Base-by-base conservation (phyloP, 2,888 invertebrate species). In the Pterobdella sp. region DNA sequence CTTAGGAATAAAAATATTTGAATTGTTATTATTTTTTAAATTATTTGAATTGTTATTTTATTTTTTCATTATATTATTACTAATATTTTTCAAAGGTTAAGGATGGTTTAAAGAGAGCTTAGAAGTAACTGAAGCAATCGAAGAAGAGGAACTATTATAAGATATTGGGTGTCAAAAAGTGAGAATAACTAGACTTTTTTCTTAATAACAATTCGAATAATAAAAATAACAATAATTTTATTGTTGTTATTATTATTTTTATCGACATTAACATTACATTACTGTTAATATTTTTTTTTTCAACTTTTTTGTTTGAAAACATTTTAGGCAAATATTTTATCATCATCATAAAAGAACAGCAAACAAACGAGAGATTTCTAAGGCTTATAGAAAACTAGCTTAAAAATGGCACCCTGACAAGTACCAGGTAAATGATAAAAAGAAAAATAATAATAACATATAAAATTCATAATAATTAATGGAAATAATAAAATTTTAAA, bases 341-440 rank as follows among this genome's bases (percentile, higher is more conserved):
- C n/a, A n/a, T n/a, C n/a, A n/a, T n/a, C n/a, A n/a, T n/a, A 1
- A 22, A 22, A 85, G 86, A 81, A 89, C 89, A 71, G 97, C 98
- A 1, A 89, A 87, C 68, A 98, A 98, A 85, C 90, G 90, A 81
- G 94, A 97, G 83, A 93, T 99, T 64, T 87, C 89, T 22, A 97
- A 96, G 86, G 97, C 84, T 22, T 98, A 98, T 85, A 88, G 97
- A 77, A 94, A 93, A 86, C 89, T 93, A 71, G 98, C 98, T 22
- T 93, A 94, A 85, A 91, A 95, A 84, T 99, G 97, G 96, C 98
- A 98, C 86, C 98, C 98, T 0, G 98, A 98, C 85, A 94, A 91
- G 85, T 96, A 90, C 84, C n/a, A 32, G 69, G 83, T 80, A 1
- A 92, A n/a, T n/a, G n/a, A n/a, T n/a, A n/a, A n/a, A n/a, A n/a